These are phyloP conservation scores for Hydrolagus affinis DNA, from an alignment of 2,113 vertebrate species.

Conservation along the genomic window DNA sequence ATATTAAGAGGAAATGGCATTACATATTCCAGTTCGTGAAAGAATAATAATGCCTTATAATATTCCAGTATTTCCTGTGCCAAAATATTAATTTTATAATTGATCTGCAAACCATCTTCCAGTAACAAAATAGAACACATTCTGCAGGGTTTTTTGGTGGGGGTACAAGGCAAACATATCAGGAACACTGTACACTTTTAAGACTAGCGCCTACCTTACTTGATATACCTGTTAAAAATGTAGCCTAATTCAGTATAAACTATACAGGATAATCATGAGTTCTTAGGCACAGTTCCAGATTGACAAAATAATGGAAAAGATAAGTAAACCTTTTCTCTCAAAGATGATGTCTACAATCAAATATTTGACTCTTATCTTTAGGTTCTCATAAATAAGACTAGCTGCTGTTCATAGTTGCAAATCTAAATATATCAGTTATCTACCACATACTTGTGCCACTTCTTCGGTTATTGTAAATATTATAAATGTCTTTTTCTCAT, in stretches of 20 bases:
- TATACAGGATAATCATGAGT: background rate
- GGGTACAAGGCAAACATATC: no score
- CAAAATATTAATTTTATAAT: background rate
- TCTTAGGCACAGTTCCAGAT: background rate
- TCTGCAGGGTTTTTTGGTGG: no score
- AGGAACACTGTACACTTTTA: background rate
- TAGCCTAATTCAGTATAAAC: background rate
- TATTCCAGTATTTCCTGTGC: background rate
- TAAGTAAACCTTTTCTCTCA: background rate
- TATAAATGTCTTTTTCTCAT: conserved; percentile 16
- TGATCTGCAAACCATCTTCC: no score
- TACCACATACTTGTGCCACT: background rate
- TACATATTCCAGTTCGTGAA: no score
- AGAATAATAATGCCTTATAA: no score
- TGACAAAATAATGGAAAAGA: background rate
- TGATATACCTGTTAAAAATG: background rate
- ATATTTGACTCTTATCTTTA: background rate
- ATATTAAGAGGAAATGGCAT: background rate
- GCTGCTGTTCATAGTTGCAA: background rate
- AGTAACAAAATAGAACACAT: background rate
- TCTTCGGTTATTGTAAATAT: background rate
- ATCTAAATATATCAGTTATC: background rate
- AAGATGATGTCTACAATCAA: background rate
- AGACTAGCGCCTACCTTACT: background rate
- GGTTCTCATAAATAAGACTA: background rate